phyloP scores from a whole-genome alignment of 2,888 invertebrate species.

The Eupithecia inturbata region DNA sequence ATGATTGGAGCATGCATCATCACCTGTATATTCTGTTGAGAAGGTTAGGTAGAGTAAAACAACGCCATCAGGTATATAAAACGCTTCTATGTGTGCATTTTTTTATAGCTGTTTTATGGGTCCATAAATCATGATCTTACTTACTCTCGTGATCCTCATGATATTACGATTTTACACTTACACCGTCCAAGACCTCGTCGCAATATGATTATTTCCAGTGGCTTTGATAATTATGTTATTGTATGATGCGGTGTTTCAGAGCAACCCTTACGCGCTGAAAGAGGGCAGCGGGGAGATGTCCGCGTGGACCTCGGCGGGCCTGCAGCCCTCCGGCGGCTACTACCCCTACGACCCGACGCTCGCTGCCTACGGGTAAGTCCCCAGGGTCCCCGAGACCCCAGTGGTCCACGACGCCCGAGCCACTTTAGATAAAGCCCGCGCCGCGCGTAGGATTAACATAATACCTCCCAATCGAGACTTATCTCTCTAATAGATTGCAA shows the following conservation, averaged over 20 bases:
- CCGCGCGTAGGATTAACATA: conserved; percentile 77
- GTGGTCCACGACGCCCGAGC: conserved; percentile 67
- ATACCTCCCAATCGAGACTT: conserved; percentile 76
- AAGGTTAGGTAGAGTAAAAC: not conserved
- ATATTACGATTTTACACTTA: not conserved
- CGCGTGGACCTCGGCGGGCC: conserved; percentile 95
- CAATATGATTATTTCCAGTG: conserved; percentile 2
- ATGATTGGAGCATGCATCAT: not conserved
- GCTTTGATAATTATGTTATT: conserved; percentile 49
- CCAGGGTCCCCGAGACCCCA: conserved; percentile 65
- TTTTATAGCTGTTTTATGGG: not conserved
- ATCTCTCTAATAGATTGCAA: conserved; percentile 80
- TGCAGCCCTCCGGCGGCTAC: conserved; percentile 95
- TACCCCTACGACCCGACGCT: conserved; percentile 97
- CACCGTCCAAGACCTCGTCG: not conserved
- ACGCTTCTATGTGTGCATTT: not conserved
- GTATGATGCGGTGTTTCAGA: conserved; percentile 86
- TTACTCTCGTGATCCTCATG: not conserved
- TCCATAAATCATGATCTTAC: not conserved
- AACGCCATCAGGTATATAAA: not conserved
- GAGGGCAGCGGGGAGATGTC: conserved; percentile 94
- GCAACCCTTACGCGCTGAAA: conserved; percentile 95
- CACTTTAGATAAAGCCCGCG: conserved; percentile 80
- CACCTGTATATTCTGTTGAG: not conserved
- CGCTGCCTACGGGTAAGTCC: conserved; percentile 96